Percentiles rank a stretch among this genome's conserved stretches.
Conservation (phyloP, 2,888 invertebrate species). For the Sepiola atlantica region DNA sequence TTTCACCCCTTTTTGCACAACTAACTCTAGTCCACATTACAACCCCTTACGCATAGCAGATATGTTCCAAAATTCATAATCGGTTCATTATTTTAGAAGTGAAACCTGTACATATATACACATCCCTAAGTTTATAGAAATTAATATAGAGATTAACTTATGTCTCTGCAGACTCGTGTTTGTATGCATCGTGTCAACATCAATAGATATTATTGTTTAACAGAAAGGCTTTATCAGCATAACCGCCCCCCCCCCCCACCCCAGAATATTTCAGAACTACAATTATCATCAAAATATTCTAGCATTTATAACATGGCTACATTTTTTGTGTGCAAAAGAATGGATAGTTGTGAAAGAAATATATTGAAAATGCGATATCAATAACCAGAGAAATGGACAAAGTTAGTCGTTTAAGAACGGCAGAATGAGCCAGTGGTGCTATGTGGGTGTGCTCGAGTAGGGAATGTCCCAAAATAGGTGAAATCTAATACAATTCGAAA, state of each 20-base stretch:
- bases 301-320: not conserved
- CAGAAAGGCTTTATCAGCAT: not conserved
- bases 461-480: slow-evolving; percentile 42
- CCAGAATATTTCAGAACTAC: not conserved
- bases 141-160: not conserved
- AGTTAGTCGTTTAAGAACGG: not conserved
- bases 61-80: too few species aligned
- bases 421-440: slow-evolving; percentile 14
- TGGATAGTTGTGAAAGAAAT: not conserved
- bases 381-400: not conserved
- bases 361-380: not conserved
- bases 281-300: not conserved
- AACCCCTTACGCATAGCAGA: too few species aligned
- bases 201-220: not conserved
- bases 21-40: too few species aligned
- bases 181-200: not conserved
- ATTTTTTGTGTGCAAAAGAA: not conserved
- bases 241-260: too few species aligned
- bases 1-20: too few species aligned
- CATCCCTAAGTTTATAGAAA: too few species aligned
- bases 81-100: too few species aligned
- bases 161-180: not conserved
- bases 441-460: not conserved
- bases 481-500: slow-evolving; percentile 40
- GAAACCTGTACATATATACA: too few species aligned